Conservation (phyloP, 2,888 invertebrate genomes). For the Habrosyne pyritoides region DNA sequence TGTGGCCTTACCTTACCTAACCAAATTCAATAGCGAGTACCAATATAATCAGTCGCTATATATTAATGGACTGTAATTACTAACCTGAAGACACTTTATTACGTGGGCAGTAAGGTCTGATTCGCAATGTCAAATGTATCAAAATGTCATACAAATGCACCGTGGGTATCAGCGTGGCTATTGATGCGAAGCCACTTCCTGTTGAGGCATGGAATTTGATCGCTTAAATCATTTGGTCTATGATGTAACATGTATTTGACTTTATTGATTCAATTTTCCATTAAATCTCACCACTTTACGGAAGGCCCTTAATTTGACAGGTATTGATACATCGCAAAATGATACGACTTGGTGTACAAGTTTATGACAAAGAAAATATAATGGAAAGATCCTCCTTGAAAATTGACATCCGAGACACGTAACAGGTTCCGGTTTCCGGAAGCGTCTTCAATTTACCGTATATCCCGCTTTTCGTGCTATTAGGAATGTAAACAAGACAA, state of each 20-base stretch:
- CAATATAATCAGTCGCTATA: constrained; percentile 6
- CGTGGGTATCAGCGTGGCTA: constrained; percentile 8
- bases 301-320: no score
- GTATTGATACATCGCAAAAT: no score
- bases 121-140: constrained; percentile 26
- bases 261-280: neutral
- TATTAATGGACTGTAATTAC: constrained; percentile 4
- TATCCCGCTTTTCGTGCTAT: neutral
- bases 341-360: no score
- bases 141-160: constrained; percentile 24
- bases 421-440: neutral
- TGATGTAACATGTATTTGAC: neutral
- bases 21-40: neutral
- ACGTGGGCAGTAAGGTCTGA: constrained; percentile 34
- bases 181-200: constrained; percentile 8
- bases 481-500: neutral
- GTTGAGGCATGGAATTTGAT: constrained; percentile 6
- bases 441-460: neutral
- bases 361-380: neutral
- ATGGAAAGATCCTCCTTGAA: neutral
- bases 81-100: constrained; percentile 20
- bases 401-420: neutral
- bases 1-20: constrained; percentile 1
- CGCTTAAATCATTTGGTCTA: neutral
- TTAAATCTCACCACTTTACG: neutral